Evolutionary conservation across 2,113 vertebrate species (phyloP).

Genomic region (Trogon surrucura): DNA sequence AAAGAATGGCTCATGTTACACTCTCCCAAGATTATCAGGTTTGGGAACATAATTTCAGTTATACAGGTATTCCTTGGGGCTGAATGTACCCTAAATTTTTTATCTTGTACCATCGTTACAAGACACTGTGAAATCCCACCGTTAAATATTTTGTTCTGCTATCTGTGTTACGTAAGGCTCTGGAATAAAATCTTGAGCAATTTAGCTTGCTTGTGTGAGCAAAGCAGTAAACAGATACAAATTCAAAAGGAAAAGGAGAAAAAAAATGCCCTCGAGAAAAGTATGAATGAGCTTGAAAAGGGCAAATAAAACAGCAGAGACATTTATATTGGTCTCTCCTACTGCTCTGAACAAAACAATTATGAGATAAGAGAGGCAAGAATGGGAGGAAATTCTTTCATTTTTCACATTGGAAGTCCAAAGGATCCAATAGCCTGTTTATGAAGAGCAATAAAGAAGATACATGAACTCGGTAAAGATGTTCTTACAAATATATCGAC

Average conservation of each 20-base stretch:
- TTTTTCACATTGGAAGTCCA: conserved; percentile 76
- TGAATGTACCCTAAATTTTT: not conserved
- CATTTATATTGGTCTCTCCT: conserved; percentile 77
- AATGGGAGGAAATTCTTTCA: conserved; percentile 80
- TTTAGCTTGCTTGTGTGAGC: conserved; percentile 36
- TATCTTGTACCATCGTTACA: not conserved
- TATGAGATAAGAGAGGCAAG: conserved; percentile 81
- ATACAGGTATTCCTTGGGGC: not conserved
- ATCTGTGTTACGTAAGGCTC: conserved; percentile 30
- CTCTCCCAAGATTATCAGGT: not conserved
- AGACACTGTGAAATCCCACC: not conserved
- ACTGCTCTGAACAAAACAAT: conserved; percentile 83
- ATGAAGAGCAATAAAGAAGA: conserved; percentile 85
- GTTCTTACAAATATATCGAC: conserved; percentile 75
- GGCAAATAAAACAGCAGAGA: conserved; percentile 77
- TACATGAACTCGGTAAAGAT: conserved; percentile 77
- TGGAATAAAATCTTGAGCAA: conserved; percentile 36
- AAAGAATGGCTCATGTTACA: not conserved
- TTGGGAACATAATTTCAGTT: not conserved
- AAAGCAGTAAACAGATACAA: conserved; percentile 62
- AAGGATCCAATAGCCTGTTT: conserved; percentile 80
- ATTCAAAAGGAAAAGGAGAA: conserved; percentile 64
- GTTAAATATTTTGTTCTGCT: conserved; percentile 32
- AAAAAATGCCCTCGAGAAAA: conserved; percentile 72
- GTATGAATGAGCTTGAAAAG: conserved; percentile 77